phyloP scores from a whole-genome alignment of 2,113 vertebrate genomes.

The Herpailurus yagouaroundi region DNA sequence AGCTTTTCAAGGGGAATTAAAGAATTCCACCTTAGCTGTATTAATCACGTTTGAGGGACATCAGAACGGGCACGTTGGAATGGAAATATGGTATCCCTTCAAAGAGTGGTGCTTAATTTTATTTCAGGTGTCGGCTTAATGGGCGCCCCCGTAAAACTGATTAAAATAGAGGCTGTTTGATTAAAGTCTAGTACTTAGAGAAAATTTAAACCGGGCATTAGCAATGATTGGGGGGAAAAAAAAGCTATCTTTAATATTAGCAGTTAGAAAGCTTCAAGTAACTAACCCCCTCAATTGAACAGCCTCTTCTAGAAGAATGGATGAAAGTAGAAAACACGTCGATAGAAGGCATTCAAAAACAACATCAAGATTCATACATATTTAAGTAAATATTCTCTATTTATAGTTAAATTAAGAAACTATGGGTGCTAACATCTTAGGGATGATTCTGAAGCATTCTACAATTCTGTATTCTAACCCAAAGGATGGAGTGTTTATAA shows the following conservation, averaged over 20 bases:
- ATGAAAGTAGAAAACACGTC: background rate
- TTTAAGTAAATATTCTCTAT: background rate
- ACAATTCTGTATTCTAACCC: background rate
- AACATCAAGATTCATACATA: background rate
- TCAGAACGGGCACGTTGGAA: background rate
- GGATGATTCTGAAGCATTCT: background rate
- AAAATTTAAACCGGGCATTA: conserved; percentile 26
- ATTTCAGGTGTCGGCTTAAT: conserved; percentile 42
- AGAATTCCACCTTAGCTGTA: background rate
- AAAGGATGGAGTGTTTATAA: background rate
- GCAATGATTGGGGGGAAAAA: background rate
- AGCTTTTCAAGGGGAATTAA: conserved; percentile 10
- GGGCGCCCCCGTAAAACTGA: background rate
- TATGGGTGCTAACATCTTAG: background rate
- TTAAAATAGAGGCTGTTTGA: conserved; percentile 35
- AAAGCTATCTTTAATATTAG: background rate
- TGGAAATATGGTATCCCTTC: conserved; percentile 21
- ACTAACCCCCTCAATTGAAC: background rate
- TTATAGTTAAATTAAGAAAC: background rate
- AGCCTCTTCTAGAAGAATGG: background rate
- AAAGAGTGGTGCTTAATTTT: conserved; percentile 48
- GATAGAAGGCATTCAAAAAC: background rate
- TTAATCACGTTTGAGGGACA: conserved; percentile 25
- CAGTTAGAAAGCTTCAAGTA: conserved; percentile 23
- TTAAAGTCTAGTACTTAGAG: conserved; percentile 12